Base-by-base conservation (phyloP, 2,797 vertebrate species). In the Sorex maritimensis region DNA sequence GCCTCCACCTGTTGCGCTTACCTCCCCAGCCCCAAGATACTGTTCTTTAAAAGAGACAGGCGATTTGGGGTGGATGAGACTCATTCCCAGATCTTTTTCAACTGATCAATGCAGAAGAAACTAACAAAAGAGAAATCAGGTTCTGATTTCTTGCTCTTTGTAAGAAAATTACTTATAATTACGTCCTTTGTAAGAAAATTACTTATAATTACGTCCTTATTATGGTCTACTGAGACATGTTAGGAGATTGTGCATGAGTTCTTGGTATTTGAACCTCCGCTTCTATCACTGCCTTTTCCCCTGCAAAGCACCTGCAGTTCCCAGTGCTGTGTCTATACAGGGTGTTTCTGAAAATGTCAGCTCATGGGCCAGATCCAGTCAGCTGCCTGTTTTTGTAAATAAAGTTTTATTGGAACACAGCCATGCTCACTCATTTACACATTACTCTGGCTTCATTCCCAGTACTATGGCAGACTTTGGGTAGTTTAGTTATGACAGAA, bases 351-450 rank as follows among this genome's bases (percentile, higher is more conserved):
- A 44, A 78, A 78, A 81, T 73, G 44, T 9, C 65, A 14, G 65
- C 30, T n/a, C 1, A 0, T 52, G 72, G n/a, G 15, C 71, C 78
- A 55, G 74, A 87, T 65, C 72, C 28, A 72, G 68, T 61, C 49
- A 84, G 83, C 52, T 12, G 52, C 26, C 78, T 69, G 68, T 30
- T 87, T 86, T 52, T 17, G 30, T 79, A 83, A 87, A 87, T 87
- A 88, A 93, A 78, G 55, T 72, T 81, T 81, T 88, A 81, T n/a
- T 77, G 58, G 55, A 65, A 67, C 52, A 38, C 15, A 24, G 17
- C 24, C 38, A 72, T 1, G 6, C n/a, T 21, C 81, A 68, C 26
- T 69, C 21, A 13, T 80, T 83, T 30, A 13, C 19, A 30, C 19
- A 1, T 69, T 34, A 14, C 3, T 82, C 81, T 74, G 6, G 26